These are phyloP conservation scores for Oryctes rhinoceros DNA, from an alignment of 1,140 invertebrate species.

Conservation along the genomic window DNA sequence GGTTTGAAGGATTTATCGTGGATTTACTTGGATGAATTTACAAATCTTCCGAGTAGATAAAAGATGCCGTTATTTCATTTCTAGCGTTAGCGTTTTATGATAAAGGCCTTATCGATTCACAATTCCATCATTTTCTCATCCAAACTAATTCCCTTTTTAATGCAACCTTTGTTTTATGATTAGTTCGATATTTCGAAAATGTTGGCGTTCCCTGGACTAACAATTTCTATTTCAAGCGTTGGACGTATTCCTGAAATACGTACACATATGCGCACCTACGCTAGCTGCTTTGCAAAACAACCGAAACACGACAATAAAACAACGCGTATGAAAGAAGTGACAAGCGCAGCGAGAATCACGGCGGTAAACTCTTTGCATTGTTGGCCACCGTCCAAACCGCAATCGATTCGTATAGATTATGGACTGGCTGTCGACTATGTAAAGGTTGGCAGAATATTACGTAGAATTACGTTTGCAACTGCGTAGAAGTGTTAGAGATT, in stretches of 20 bases:
- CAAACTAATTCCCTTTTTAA: no score
- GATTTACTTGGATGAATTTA: no score
- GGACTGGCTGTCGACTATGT: background rate
- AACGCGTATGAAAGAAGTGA: background rate
- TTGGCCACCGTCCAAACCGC: background rate
- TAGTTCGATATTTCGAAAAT: background rate
- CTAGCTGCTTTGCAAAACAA: background rate
- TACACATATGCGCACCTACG: slow-evolving; percentile 14
- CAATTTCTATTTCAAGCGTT: slow-evolving; percentile 23
- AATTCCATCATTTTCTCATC: background rate
- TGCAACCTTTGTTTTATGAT: no score
- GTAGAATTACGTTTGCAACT: slow-evolving; percentile 1
- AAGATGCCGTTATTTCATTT: no score
- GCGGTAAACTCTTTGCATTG: background rate
- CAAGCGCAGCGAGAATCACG: slow-evolving; percentile 6
- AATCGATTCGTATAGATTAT: slow-evolving; percentile 23
- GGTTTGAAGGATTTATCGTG: no score
- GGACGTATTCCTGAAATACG: slow-evolving; percentile 14
- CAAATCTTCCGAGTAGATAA: no score
- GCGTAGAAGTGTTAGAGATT: background rate
- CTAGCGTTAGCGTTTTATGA: no score
- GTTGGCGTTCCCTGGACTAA: slow-evolving; percentile 18
- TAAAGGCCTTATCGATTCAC: no score
- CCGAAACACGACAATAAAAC: slow-evolving; percentile 32
- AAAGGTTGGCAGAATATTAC: background rate